Conservation (phyloP, 53 echinoderm and acorn worm species). For the Apostichopus leukothele region DNA sequence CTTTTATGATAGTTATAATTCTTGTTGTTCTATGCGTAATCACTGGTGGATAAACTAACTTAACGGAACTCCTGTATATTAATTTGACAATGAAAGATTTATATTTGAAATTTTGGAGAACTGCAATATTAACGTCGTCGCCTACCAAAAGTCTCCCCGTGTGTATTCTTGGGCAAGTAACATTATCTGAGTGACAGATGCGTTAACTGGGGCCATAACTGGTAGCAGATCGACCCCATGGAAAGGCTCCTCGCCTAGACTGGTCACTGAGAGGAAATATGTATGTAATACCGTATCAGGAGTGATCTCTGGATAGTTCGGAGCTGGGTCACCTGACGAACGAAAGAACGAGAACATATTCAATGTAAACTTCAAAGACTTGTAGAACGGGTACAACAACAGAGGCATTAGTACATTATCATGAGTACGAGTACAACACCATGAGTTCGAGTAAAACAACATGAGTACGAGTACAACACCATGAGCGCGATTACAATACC, state of each 20-base stretch:
- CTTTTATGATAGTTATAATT: too few relatives aligned
- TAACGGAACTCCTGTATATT: too few relatives aligned
- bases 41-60: too few relatives aligned
- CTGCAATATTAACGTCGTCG: too few relatives aligned
- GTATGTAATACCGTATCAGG: background rate
- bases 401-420: background rate
- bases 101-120: too few relatives aligned
- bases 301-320: background rate
- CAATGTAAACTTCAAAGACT: background rate
- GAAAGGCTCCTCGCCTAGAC: background rate
- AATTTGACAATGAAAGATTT: too few relatives aligned
- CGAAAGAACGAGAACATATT: background rate
- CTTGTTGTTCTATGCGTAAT: too few relatives aligned
- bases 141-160: slow-evolving; percentile 6
- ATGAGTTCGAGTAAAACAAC: too few relatives aligned
- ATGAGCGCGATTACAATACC: too few relatives aligned
- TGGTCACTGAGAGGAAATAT: slow-evolving; percentile 22
- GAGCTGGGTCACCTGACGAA: background rate
- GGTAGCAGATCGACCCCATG: slow-evolving; percentile 6
- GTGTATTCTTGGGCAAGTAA: slow-evolving; percentile 17
- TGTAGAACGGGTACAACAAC: background rate
- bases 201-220: slow-evolving; percentile 11
- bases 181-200: slow-evolving; percentile 28
- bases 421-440: background rate
- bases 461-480: too few relatives aligned